Evolutionary conservation across 2,797 vertebrate species (phyloP).

Genomic region (Schizopygopsis pylzovi): DNA sequence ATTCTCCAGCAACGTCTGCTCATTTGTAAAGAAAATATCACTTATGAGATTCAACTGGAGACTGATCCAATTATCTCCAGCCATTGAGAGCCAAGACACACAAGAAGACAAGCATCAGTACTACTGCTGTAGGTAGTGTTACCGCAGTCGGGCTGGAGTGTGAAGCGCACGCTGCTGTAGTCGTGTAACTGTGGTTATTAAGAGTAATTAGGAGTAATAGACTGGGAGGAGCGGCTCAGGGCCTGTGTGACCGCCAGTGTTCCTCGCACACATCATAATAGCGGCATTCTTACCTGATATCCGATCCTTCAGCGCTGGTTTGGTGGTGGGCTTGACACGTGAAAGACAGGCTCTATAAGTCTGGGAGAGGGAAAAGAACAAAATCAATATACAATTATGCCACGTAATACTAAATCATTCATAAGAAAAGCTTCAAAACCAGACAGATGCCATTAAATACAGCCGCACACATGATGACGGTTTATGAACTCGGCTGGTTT

Average conservation of each 20-base stretch:
- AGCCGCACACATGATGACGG: constrained; percentile 21
- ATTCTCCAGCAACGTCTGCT: constrained; percentile 24
- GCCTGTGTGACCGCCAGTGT: constrained; percentile 51
- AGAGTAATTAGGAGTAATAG: constrained; percentile 63
- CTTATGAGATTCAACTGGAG: constrained; percentile 20
- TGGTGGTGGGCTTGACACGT: constrained; percentile 34
- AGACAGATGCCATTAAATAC: not conserved
- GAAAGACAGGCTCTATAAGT: constrained; percentile 20
- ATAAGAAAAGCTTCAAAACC: constrained; percentile 13
- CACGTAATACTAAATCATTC: constrained; percentile 24
- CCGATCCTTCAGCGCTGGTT: constrained; percentile 19
- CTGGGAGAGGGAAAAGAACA: constrained; percentile 6
- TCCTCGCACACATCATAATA: constrained; percentile 38
- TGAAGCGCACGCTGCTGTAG: constrained; percentile 51
- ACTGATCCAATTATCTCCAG: constrained; percentile 34
- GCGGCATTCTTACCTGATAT: constrained; percentile 34
- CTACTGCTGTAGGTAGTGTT: not conserved
- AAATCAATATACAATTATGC: constrained; percentile 31
- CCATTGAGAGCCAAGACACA: constrained; percentile 44
- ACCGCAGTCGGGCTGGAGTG: not conserved
- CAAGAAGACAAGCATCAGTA: constrained; percentile 1
- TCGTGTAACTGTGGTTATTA: constrained; percentile 59
- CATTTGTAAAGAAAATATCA: constrained; percentile 41
- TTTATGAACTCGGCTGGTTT: constrained; percentile 45
- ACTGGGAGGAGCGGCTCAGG: constrained; percentile 49